A percentile compares a stretch with the other conserved stretches of the same genome.
Evolutionary conservation across 2,797 vertebrate genomes (phyloP).

Genomic region (Florisuga fusca): DNA sequence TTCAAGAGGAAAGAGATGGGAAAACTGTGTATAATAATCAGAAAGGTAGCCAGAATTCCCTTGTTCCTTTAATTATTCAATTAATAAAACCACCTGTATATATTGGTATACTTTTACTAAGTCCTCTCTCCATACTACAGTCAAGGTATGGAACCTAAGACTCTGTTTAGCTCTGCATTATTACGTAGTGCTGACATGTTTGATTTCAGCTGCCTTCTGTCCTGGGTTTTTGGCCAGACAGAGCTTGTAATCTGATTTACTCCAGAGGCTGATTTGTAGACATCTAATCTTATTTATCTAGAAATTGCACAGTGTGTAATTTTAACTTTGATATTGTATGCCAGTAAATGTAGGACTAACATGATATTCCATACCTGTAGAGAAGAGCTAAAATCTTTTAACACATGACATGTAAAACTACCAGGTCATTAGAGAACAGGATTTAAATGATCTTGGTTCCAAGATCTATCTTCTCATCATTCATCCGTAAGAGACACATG

Average conservation of each 20-base stretch:
- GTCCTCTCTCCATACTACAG: not conserved
- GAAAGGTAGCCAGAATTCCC: not conserved
- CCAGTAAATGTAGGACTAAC: slow-evolving; percentile 46
- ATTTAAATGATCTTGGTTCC: not conserved
- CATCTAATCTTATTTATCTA: slow-evolving; percentile 49
- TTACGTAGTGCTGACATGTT: not conserved
- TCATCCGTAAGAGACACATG: not conserved
- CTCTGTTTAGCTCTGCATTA: not conserved
- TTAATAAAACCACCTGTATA: not conserved
- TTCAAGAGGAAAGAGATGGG: not conserved
- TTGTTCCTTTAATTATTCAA: not conserved
- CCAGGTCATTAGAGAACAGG: not conserved
- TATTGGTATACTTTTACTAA: not conserved
- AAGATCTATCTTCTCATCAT: not conserved
- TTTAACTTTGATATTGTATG: slow-evolving; percentile 9
- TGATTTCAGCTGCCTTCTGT: not conserved
- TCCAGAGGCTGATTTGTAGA: slow-evolving; percentile 36
- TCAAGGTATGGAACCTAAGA: not conserved
- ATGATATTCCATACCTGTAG: not conserved
- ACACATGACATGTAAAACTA: not conserved
- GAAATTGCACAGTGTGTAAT: slow-evolving; percentile 44
- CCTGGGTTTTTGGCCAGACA: slow-evolving; percentile 2
- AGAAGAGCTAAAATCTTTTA: not conserved
- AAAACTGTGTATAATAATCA: not conserved
- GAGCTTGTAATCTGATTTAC: slow-evolving; percentile 40